Percentiles rank a stretch among this genome's conserved stretches.
phyloP scores from a whole-genome alignment of 2,113 vertebrate species.

The Scomber colias region DNA sequence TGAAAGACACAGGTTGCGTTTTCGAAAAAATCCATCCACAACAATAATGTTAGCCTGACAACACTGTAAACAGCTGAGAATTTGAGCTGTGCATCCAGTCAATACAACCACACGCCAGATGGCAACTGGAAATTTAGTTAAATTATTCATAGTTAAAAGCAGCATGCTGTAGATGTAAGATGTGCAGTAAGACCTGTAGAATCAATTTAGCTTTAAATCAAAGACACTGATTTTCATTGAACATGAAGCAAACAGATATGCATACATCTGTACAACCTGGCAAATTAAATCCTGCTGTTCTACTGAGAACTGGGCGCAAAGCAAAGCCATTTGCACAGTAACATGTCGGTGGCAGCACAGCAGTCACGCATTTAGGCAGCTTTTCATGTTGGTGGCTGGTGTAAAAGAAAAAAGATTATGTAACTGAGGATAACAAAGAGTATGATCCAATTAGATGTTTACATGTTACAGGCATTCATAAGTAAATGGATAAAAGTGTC shows the following conservation, averaged over 20 bases:
- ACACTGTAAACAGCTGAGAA: background rate
- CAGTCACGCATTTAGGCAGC: constrained; percentile 30
- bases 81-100: constrained; percentile 16
- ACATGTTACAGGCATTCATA: constrained; percentile 12
- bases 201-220: constrained; percentile 27
- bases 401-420: constrained; percentile 33
- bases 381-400: constrained; percentile 32
- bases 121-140: constrained; percentile 41
- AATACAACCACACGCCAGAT: constrained; percentile 40
- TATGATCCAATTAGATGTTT: constrained; percentile 29
- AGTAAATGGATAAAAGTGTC: constrained; percentile 15
- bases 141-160: constrained; percentile 58
- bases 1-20: background rate
- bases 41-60: background rate
- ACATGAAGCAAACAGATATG: constrained; percentile 31
- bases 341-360: constrained; percentile 26
- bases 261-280: background rate
- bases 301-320: constrained; percentile 5
- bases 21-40: background rate
- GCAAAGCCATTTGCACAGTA: constrained; percentile 26
- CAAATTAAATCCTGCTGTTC: constrained; percentile 32
- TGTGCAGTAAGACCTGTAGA: constrained; percentile 16
- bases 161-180: constrained; percentile 16
- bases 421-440: constrained; percentile 37
- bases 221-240: constrained; percentile 26